Evolutionary conservation across 2,113 vertebrate species (phyloP).

Genomic region (Nothobranchius kuhntae): DNA sequence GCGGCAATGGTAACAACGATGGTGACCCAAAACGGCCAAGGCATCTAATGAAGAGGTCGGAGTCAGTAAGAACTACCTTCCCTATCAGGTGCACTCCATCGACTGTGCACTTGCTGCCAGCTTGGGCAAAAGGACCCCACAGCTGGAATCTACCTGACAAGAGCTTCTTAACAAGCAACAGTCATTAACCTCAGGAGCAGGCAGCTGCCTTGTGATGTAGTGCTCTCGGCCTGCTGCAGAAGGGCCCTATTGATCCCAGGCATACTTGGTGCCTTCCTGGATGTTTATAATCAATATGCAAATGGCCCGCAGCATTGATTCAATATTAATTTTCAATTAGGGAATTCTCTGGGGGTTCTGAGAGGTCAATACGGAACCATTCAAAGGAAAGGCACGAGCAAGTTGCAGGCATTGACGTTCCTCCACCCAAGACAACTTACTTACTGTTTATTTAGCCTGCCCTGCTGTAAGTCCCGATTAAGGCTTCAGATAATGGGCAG

Average conservation of each 20-base stretch:
- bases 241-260: constrained; percentile 92
- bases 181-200: constrained; percentile 83
- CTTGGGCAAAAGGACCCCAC: constrained; percentile 64
- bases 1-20: constrained; percentile 8
- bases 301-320: constrained; percentile 97
- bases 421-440: constrained; percentile 84
- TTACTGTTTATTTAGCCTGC: constrained; percentile 87
- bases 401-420: constrained; percentile 85
- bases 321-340: constrained; percentile 99
- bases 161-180: constrained; percentile 81
- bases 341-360: constrained; percentile 94
- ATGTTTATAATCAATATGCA: constrained; percentile 99
- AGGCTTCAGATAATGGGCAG: constrained; percentile 73
- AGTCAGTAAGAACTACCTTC: constrained; percentile 17
- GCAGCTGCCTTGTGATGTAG: constrained; percentile 78
- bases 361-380: constrained; percentile 95
- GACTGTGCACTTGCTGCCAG: constrained; percentile 57
- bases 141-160: constrained; percentile 81
- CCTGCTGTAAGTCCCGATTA: constrained; percentile 83
- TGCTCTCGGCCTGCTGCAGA: constrained; percentile 83
- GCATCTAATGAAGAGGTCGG: constrained; percentile 2
- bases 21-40: constrained; percentile 8
- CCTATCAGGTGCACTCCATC: constrained; percentile 13
- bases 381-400: constrained; percentile 84
- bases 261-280: constrained; percentile 96